Percentiles rank a stretch among this genome's conserved stretches.
Conservation (phyloP, 2,113 vertebrate species). For the Mus pahari region DNA sequence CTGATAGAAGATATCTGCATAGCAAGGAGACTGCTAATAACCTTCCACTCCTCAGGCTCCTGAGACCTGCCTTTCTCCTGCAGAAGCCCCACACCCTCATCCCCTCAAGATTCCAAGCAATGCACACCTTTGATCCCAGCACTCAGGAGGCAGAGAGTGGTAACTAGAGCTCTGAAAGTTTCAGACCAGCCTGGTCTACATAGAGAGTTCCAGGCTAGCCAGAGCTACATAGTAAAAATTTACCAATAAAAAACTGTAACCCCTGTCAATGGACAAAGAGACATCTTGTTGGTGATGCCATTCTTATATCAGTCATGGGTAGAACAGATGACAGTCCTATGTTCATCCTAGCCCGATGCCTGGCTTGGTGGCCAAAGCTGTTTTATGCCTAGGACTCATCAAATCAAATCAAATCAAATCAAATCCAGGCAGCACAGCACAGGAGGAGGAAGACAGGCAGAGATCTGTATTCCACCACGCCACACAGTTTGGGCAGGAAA, state of each 20-base stretch:
- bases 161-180: neutral
- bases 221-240: neutral
- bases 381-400: neutral
- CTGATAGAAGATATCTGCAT: neutral
- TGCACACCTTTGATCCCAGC: neutral
- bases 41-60: neutral
- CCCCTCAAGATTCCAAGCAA: neutral
- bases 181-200: neutral
- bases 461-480: neutral
- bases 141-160: neutral
- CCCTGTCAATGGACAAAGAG: neutral
- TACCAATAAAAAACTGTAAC: neutral
- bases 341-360: neutral
- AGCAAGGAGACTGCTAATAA: neutral
- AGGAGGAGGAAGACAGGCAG: neutral
- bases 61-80: neutral
- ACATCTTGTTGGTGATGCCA: neutral
- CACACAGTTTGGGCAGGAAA: neutral
- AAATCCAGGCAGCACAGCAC: neutral
- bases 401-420: neutral
- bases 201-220: neutral
- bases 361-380: neutral
- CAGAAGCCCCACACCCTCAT: neutral
- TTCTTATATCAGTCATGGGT: neutral
- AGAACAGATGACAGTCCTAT: neutral